A percentile compares a stretch with the other conserved stretches of the same genome.
These are phyloP conservation scores for Catagonus wagneri DNA, from an alignment of 2,113 vertebrate genomes.

Conservation along the genomic window DNA sequence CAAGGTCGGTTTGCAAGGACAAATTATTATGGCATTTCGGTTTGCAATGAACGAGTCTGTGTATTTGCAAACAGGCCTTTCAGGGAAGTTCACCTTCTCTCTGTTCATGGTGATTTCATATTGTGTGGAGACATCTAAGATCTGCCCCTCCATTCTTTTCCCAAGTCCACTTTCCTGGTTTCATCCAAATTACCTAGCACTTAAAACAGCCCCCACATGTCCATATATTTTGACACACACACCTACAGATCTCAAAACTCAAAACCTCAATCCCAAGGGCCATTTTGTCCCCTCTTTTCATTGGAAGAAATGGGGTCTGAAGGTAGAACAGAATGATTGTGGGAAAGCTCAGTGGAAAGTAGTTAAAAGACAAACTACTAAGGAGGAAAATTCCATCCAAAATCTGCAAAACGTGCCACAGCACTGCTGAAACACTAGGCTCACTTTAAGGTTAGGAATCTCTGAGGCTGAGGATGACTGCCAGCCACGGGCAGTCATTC, in stretches of 20 bases:
- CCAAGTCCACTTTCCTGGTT: neutral
- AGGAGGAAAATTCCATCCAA: conserved; percentile 64
- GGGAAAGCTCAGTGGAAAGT: conserved; percentile 49
- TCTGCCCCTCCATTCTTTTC: neutral
- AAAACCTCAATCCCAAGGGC: neutral
- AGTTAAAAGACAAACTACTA: conserved; percentile 61
- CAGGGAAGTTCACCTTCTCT: neutral
- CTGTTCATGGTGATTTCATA: neutral
- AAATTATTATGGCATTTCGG: neutral
- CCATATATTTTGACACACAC: neutral
- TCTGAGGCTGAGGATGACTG: neutral
- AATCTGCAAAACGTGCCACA: conserved; percentile 34
- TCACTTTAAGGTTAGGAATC: conserved; percentile 32
- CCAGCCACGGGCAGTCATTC: neutral
- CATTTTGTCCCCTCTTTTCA: conserved; percentile 16
- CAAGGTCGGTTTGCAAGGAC: conserved; percentile 1
- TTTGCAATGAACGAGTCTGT: neutral
- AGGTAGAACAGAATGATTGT: neutral
- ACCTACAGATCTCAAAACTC: neutral
- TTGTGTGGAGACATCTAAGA: neutral
- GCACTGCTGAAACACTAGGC: neutral
- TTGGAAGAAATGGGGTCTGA: neutral
- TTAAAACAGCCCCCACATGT: neutral
- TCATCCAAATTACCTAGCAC: neutral
- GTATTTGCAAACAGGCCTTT: neutral